Base-by-base conservation (phyloP, 1,140 invertebrate species). In the Trachymyrmex septentrionalis region DNA sequence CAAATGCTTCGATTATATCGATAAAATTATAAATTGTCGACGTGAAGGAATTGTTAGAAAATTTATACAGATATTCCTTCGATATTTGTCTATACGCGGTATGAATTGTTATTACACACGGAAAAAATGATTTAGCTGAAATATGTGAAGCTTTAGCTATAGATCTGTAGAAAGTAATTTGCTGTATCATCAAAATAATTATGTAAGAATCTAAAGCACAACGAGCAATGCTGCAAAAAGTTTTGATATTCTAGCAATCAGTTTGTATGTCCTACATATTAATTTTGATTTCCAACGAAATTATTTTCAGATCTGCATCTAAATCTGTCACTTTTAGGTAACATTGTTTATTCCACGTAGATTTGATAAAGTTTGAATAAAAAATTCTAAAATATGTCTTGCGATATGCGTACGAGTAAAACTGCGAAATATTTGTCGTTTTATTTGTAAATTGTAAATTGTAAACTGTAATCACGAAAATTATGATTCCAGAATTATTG, bases 351-450 rank as follows among this genome's bases (percentile, higher is more conserved):
- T 44, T 10, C 38, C 38, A 44, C 7, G 9, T 44, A 44, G 38
- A 44, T 44, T 12, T 27, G 1, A 21, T 21, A 27, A 66, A 69
- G 55, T 69, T 69, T 16, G 66, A 21, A 53, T 50, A 1, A 16
- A 12, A 80, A 30, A 67, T 53, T 80, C 14, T 44, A 24, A 55
- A 81, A 81, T 38, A 24, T 38, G 48, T 27, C n/a, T 24, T 21
- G 24, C 14, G 4, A 27, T 2, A 19, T 50, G 30, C 24, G n/a
- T 6, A 3, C 19, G 30, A 77, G n/a, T 7, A 44, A 77, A 44
- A 64, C 10, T 44, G 16, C 55, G 7, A 77, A 63, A 19, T 24
- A 27, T 44, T 19, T 77, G 16, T 48, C 34, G 24, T 64, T 61
- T 19, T 1, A 34, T 69, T 69, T 50, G 30, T 7, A 30, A 48